phyloP scores from a whole-genome alignment of 1,140 invertebrate species.

The Melipona quadrifasciata region DNA sequence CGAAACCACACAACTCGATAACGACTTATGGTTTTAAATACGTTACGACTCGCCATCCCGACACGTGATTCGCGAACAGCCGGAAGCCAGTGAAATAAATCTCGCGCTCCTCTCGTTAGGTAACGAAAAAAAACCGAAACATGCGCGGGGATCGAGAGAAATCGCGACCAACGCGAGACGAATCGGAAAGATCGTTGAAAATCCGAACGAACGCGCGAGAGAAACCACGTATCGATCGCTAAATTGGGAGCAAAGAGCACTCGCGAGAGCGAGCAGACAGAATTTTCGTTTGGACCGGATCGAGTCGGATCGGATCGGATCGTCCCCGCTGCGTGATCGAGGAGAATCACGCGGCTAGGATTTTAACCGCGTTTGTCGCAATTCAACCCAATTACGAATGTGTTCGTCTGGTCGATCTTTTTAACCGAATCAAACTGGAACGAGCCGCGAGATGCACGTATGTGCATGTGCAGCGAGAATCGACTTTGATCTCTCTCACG shows the following conservation, averaged over 20 bases:
- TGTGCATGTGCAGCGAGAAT: not conserved
- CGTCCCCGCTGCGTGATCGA: not conserved
- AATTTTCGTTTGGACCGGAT: not conserved
- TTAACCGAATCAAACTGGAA: slow-evolving; percentile 4
- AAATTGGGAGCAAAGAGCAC: not conserved
- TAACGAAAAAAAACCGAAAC: not conserved
- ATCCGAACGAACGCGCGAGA: too few relatives aligned
- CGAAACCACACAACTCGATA: slow-evolving; percentile 60
- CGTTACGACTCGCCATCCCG: not conserved
- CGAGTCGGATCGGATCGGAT: not conserved
- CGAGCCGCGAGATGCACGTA: not conserved
- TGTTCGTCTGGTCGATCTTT: not conserved
- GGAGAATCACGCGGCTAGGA: not conserved
- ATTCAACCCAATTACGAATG: slow-evolving; percentile 22
- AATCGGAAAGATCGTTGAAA: too few relatives aligned
- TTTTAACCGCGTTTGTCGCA: slow-evolving; percentile 14
- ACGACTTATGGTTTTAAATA: slow-evolving; percentile 44
- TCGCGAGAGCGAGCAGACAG: not conserved
- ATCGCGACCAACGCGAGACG: too few relatives aligned
- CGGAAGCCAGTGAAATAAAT: slow-evolving; percentile 57
- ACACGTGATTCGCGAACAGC: slow-evolving; percentile 26
- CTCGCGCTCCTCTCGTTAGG: not conserved
- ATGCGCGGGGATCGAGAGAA: too few relatives aligned
- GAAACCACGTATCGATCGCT: not conserved
- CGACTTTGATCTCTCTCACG: not conserved